Base-by-base conservation (phyloP, 2,113 vertebrate genomes). In the Cervus canadensis region DNA sequence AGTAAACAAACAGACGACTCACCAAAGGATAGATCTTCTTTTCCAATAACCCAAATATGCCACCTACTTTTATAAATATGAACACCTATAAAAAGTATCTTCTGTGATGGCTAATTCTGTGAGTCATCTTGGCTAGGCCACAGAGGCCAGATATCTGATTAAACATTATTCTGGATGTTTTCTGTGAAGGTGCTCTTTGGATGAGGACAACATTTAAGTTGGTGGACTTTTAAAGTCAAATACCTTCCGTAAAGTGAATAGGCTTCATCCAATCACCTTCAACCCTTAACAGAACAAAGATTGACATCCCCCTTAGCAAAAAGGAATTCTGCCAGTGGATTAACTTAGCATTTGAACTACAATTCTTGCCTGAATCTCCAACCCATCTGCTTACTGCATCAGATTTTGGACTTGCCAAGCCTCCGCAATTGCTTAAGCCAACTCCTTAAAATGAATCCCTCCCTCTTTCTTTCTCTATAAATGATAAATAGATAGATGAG, bases 1-100 rank as follows among this genome's bases (percentile, higher is more conserved):
- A 93, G 78, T 71, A 97, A 98, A 88, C 78, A 90, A 95, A 90
- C 28, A 85, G 76, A 94, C 28, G 60, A 87, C 64, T 97, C 91
- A 87, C 83, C 16, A 54, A 94, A 96, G 76, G 56, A 94, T 43
- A 36, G 30, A 76, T 71, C n/a, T 82, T n/a, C 82, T 90, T 97
- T 92, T 79, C 52, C 54, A 92, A 84, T 88, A 94, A 71, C 40
- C 33, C 30, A 81, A 76, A 79, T 43, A 64, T 45, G 30, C 40
- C 14, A 71, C 16, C 28, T 86, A 56, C 50, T 81, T 89, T 93
- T 60, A 86, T 33, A 87, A 94, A 76, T 78, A 90, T 23, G 59
- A 71, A 48, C 59, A 74, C 62, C 62, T 79, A 36, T 3, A 12
- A 91, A 84, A 91, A 78, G 74, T 30, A 71, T 21, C 26, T 91